These are phyloP conservation scores for Oligia latruncula DNA, from an alignment of 2,888 invertebrate species.

Conservation along the genomic window DNA sequence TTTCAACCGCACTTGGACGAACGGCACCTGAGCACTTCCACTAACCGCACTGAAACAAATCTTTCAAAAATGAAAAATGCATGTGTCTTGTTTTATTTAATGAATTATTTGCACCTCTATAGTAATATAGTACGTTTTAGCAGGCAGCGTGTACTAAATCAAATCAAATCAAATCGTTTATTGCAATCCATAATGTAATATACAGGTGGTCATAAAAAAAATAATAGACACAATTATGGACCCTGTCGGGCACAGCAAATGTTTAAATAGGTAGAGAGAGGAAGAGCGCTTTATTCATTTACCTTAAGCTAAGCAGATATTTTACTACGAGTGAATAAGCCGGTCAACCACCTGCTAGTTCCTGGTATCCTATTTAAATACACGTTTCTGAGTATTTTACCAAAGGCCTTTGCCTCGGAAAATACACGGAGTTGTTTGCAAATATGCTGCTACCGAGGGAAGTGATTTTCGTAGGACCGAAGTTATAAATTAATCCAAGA, in stretches of 20 bases:
- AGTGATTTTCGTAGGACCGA: background rate
- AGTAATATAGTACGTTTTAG: background rate
- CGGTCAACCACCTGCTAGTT: conserved; percentile 34
- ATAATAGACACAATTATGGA: too few relatives aligned
- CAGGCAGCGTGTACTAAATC: background rate
- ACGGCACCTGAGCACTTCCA: too few relatives aligned
- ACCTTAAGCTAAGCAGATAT: too few relatives aligned
- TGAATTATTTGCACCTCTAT: background rate
- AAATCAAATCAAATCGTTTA: too few relatives aligned
- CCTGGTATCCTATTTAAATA: conserved; percentile 15
- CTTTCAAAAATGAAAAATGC: background rate
- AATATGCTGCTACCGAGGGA: background rate
- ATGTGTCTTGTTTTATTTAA: background rate
- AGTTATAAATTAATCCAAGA: background rate
- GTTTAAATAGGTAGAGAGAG: too few relatives aligned
- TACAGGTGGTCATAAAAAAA: too few relatives aligned
- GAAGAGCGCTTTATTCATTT: too few relatives aligned
- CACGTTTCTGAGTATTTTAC: conserved; percentile 3
- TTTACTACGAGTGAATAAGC: background rate
- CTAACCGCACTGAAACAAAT: too few relatives aligned
- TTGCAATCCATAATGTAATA: too few relatives aligned
- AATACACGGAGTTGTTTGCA: background rate
- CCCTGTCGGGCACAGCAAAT: too few relatives aligned
- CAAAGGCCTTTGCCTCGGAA: background rate
- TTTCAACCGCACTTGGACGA: too few relatives aligned